Evolutionary conservation across 1,140 invertebrate species (phyloP).

Genomic region (Sitobion miscanthi): DNA sequence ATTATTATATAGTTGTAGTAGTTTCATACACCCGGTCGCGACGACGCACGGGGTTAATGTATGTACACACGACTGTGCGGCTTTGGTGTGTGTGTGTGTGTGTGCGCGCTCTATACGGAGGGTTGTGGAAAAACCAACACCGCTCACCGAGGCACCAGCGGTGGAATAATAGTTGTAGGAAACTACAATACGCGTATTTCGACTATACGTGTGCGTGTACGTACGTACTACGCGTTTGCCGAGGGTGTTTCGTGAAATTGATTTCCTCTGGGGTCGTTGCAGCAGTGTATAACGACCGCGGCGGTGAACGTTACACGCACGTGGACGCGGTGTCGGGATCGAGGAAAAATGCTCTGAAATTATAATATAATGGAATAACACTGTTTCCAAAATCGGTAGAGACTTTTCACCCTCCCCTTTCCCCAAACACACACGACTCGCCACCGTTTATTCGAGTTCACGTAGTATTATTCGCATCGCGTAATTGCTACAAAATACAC

Average conservation of each 20-base stretch:
- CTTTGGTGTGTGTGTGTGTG: neutral
- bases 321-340: neutral
- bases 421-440: neutral
- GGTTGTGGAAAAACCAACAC: slow-evolving; percentile 30
- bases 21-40: neutral
- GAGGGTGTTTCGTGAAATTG: slow-evolving; percentile 23
- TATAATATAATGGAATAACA: neutral
- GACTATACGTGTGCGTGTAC: neutral
- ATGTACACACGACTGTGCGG: neutral
- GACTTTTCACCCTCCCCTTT: neutral
- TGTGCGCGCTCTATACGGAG: neutral
- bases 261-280: slow-evolving; percentile 20
- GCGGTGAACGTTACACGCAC: neutral
- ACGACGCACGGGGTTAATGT: neutral
- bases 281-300: neutral
- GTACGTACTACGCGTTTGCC: neutral
- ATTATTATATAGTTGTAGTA: neutral
- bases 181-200: neutral
- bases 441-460: neutral
- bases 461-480: neutral
- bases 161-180: neutral
- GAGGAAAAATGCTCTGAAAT: neutral
- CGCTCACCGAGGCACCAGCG: neutral
- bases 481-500: neutral
- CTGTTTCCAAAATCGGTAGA: neutral